Conservation (phyloP, 2,888 invertebrate genomes). For the Parnassius smintheus region DNA sequence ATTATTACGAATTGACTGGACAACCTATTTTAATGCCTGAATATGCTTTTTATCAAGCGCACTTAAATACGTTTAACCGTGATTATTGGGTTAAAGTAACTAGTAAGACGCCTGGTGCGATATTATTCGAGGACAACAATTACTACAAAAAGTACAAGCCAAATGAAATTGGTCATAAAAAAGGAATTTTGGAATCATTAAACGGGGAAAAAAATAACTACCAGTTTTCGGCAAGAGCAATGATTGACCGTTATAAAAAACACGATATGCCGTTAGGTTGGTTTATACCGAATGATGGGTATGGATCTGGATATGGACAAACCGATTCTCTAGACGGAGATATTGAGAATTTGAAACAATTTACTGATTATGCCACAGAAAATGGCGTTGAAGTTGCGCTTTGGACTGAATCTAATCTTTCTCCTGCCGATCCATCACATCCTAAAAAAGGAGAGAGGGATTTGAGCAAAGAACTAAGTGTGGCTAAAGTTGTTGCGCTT, state of each 20-base stretch:
- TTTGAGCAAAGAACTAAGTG: slow-evolving; percentile 58
- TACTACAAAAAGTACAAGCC: slow-evolving; percentile 68
- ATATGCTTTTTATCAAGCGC: slow-evolving; percentile 69
- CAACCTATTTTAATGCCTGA: slow-evolving; percentile 65
- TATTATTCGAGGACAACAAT: slow-evolving; percentile 65
- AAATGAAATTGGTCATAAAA: slow-evolving; percentile 52
- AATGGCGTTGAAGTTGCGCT: slow-evolving; percentile 66
- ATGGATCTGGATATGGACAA: slow-evolving; percentile 73
- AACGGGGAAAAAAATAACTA: slow-evolving; percentile 72
- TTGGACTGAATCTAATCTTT: slow-evolving; percentile 70
- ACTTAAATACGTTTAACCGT: slow-evolving; percentile 70
- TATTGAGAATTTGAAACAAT: slow-evolving; percentile 61
- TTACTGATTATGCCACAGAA: slow-evolving; percentile 55
- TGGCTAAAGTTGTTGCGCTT: slow-evolving; percentile 62
- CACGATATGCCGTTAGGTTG: slow-evolving; percentile 70
- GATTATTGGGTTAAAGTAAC: slow-evolving; percentile 70
- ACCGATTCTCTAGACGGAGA: slow-evolving; percentile 65
- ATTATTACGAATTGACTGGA: slow-evolving; percentile 71
- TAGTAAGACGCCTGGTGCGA: slow-evolving; percentile 46
- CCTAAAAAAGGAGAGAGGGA: slow-evolving; percentile 73
- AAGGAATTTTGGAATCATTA: slow-evolving; percentile 66
- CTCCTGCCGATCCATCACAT: slow-evolving; percentile 58
- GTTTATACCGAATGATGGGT: slow-evolving; percentile 74
- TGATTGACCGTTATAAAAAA: slow-evolving; percentile 66
- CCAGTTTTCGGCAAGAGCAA: slow-evolving; percentile 72